A percentile compares a stretch with the other conserved stretches of the same genome.
Conservation (phyloP, 2,888 invertebrate genomes). For the Drepana falcataria region DNA sequence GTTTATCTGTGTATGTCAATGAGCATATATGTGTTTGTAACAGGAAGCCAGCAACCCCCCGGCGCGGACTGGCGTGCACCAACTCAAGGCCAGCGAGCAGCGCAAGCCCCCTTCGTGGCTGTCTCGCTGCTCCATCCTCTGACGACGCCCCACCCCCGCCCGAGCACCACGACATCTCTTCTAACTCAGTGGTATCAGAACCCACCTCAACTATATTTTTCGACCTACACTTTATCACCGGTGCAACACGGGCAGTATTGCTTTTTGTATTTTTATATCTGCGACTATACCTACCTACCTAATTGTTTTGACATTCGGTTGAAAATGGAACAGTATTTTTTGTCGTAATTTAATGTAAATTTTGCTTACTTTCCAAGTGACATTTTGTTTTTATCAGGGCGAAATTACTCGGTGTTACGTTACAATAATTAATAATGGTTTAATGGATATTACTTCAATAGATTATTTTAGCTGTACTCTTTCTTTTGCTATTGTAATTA, state of each 20-base stretch:
- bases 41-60: slow-evolving; percentile 95
- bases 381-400: slow-evolving; percentile 52
- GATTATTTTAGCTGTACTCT: slow-evolving; percentile 72
- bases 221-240: slow-evolving; percentile 57
- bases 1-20: background rate
- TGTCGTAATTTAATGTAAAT: slow-evolving; percentile 55
- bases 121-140: slow-evolving; percentile 92
- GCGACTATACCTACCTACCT: slow-evolving; percentile 45
- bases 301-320: slow-evolving; percentile 43
- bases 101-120: slow-evolving; percentile 92
- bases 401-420: slow-evolving; percentile 64
- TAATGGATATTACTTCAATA: slow-evolving; percentile 71
- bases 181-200: slow-evolving; percentile 3
- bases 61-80: slow-evolving; percentile 85
- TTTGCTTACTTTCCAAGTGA: slow-evolving; percentile 56
- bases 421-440: slow-evolving; percentile 54
- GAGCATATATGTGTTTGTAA: background rate
- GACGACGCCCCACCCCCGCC: slow-evolving; percentile 74
- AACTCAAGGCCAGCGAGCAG: slow-evolving; percentile 87
- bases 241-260: slow-evolving; percentile 58
- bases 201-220: slow-evolving; percentile 68
- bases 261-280: slow-evolving; percentile 78
- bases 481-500: slow-evolving; percentile 75
- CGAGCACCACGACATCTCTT: slow-evolving; percentile 12
- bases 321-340: slow-evolving; percentile 61